Evolutionary conservation across 2,113 vertebrate genomes (phyloP).

Genomic region (Eidolon helvum): DNA sequence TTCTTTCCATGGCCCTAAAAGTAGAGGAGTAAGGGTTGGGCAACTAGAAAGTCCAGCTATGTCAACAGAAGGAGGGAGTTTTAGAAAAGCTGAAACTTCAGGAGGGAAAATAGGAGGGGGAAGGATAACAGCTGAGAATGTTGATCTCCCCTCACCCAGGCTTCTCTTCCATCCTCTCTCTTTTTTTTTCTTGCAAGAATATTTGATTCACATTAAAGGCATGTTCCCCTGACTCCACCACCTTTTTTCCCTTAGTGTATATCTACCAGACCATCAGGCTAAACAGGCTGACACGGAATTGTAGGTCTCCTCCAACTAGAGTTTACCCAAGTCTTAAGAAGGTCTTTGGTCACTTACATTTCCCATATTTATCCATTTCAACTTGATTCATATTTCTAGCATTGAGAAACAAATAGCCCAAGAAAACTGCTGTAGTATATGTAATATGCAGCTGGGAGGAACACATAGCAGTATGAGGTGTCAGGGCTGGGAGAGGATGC

Average conservation of each 20-base stretch:
- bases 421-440: neutral
- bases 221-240: too few species aligned
- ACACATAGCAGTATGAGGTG: fast-evolving
- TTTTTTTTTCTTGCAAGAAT: neutral
- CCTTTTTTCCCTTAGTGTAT: too few species aligned
- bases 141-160: neutral
- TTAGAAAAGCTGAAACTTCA: neutral
- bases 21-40: neutral
- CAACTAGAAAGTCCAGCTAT: neutral
- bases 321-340: neutral
- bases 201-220: neutral
- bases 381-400: neutral
- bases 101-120: neutral
- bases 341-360: neutral
- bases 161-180: neutral
- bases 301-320: neutral
- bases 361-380: neutral
- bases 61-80: neutral
- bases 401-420: neutral
- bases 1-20: neutral
- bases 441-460: neutral
- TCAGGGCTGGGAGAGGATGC: neutral
- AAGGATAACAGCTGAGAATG: neutral
- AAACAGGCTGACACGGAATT: neutral
- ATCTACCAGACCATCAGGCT: neutral